Evolutionary conservation across 2,888 invertebrate genomes (phyloP), one percentile per base, ranked within the genome.

Genomic region (Drosophila pegasa): DNA sequence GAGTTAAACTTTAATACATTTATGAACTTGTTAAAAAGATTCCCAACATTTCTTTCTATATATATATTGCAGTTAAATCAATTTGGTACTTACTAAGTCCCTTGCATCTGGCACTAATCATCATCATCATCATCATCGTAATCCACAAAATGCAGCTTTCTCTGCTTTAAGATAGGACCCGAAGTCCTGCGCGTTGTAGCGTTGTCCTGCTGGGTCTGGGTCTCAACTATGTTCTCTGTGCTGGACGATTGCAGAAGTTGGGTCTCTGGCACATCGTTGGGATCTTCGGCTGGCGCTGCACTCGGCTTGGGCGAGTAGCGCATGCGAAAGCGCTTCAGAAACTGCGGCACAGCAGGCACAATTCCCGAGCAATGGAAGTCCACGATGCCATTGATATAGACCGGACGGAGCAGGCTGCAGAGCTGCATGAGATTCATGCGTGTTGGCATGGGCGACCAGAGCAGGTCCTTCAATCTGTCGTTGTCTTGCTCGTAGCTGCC

Each of bases 351-450:
- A 9, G 41, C 41, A 0, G 66, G 51, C 0, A 60, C 43, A 62
- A 61, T 65, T 0, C 71, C 72, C 1, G 9, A 6, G 0, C 62
- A 47, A n/a, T 78, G 67, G 9, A 57, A 69, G 10, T 38, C 48
- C 2, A 87, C 67, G 27, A 87, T 75, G 1, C 75, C 82, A 4
- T 56, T 61, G 2, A 87, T 85, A 14, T 76, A 58, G 12, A 65
- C 29, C 0, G 85, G 87, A 3, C 78, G 68, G 0, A 85, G 41
- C 6, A 87, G 50, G 16, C 87, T 85, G 51, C 80, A 85, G 0
- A 85, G 67, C 22, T 78, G 78, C 1, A 69, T 62, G 3, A 85
- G 75, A 61, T 87, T 82, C 6, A 78, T 66, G 0, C 78, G 82
- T 29, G 48, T 66, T 2, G 85, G 82, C 9, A 54, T 6, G 2